phyloP scores from a whole-genome alignment of 2,113 vertebrate species.

The Dromiciops gliroides region DNA sequence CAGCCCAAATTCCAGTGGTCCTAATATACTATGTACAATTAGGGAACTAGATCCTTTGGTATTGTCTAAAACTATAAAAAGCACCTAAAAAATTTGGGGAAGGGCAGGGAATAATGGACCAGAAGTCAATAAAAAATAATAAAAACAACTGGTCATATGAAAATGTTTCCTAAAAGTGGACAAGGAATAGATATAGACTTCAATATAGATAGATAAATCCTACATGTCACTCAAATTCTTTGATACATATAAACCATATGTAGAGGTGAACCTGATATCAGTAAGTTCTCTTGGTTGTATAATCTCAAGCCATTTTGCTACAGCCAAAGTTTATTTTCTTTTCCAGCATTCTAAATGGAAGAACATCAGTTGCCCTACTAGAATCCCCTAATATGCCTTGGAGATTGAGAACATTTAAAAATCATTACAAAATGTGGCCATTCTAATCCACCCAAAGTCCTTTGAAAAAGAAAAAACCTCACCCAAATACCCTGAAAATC shows the following conservation, averaged over 20 bases:
- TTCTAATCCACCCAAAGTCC: neutral
- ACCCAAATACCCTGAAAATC: neutral
- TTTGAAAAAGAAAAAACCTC: neutral
- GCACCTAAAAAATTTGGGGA: neutral
- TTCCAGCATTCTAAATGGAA: neutral
- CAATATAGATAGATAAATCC: constrained; percentile 18
- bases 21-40: neutral
- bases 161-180: constrained; percentile 1
- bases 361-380: neutral
- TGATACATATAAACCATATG: constrained; percentile 37
- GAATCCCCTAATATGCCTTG: neutral
- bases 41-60: constrained; percentile 23
- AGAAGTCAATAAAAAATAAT: constrained; percentile 30
- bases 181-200: neutral
- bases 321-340: neutral
- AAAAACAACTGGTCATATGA: neutral
- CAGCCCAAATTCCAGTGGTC: neutral
- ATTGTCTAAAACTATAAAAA: constrained; percentile 37
- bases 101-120: neutral
- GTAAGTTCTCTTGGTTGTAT: neutral
- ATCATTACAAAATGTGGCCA: neutral
- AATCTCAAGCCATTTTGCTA: neutral
- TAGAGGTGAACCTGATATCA: fast-evolving
- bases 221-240: constrained; percentile 11
- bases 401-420: neutral